Evolutionary conservation across 2,113 vertebrate species (phyloP).

Genomic region (Cygnus buccinator): DNA sequence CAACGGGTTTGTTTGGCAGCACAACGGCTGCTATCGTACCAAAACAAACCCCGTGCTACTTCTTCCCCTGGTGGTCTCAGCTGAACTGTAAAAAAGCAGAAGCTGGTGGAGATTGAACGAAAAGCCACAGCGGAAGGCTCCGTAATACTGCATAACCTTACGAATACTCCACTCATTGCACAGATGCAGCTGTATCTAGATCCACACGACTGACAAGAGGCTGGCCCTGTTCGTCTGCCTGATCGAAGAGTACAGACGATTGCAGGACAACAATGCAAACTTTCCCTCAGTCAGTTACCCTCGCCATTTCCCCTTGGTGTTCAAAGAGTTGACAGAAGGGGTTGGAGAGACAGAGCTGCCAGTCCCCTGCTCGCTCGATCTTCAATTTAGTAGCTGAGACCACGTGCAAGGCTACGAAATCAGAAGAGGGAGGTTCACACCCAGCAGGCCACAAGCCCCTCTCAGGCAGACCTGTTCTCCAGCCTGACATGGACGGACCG

Average conservation of each 20-base stretch:
- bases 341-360: background rate
- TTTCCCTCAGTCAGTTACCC: background rate
- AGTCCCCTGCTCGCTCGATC: background rate
- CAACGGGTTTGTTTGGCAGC: background rate
- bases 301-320: accelerated
- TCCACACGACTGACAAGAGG: background rate
- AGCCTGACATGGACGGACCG: background rate
- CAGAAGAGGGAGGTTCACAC: background rate
- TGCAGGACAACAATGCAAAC: background rate
- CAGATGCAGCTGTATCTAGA: background rate
- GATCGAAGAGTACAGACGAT: background rate
- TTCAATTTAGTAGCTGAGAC: background rate
- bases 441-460: accelerated
- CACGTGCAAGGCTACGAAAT: background rate
- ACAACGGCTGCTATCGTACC: background rate
- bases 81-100: background rate
- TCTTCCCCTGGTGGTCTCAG: background rate
- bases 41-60: background rate
- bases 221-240: background rate
- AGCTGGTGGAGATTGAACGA: background rate
- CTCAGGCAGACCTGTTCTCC: background rate
- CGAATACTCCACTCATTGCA: background rate
- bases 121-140: background rate
- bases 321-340: background rate
- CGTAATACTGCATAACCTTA: background rate